phyloP scores from a whole-genome alignment of 2,888 invertebrate species.

The Acrobasis consociella region DNA sequence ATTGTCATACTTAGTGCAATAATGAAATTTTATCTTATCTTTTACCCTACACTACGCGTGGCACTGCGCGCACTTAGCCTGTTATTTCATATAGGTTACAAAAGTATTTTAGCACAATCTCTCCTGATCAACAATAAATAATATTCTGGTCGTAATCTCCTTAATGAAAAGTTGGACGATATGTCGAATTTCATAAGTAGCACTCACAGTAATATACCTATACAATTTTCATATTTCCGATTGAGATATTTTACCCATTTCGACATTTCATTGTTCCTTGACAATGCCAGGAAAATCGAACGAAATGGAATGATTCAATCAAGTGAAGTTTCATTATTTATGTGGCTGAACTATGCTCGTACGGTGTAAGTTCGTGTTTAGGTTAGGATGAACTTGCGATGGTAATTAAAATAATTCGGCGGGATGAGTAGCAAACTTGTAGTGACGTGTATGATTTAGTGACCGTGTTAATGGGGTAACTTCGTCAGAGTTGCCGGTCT shows the following conservation, averaged over 20 bases:
- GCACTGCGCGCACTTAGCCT: too few species aligned
- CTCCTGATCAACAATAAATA: background rate
- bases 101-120: too few species aligned
- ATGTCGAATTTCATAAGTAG: slow-evolving; percentile 2
- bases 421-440: slow-evolving; percentile 57
- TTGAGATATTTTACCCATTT: background rate
- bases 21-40: too few species aligned
- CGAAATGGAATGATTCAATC: slow-evolving; percentile 17
- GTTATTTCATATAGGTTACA: too few species aligned
- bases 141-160: background rate
- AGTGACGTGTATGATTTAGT: slow-evolving; percentile 72
- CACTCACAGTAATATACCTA: background rate
- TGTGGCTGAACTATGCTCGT: slow-evolving; percentile 6
- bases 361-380: slow-evolving; percentile 37
- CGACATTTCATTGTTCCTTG: slow-evolving; percentile 5
- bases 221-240: slow-evolving; percentile 7
- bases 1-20: too few species aligned
- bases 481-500: slow-evolving; percentile 60
- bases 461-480: slow-evolving; percentile 71
- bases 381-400: slow-evolving; percentile 46
- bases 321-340: slow-evolving; percentile 18
- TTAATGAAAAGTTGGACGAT: background rate
- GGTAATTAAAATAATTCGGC: slow-evolving; percentile 68
- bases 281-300: slow-evolving; percentile 10
- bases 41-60: too few species aligned